These are phyloP conservation scores for Alces alces DNA, from an alignment of 2,113 vertebrate species.

Conservation along the genomic window DNA sequence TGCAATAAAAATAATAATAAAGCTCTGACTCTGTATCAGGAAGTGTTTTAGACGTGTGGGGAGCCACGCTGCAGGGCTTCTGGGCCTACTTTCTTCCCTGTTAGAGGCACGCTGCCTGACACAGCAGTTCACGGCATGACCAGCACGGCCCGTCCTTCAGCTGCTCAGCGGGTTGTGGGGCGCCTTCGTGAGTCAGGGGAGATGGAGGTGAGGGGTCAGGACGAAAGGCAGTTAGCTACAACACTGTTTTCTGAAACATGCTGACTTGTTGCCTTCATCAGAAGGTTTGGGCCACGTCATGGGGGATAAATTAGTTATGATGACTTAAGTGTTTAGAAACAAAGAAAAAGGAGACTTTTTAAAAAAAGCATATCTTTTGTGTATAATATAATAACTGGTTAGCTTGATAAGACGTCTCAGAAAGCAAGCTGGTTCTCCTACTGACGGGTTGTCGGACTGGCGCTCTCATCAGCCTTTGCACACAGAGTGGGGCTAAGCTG, in stretches of 20 bases:
- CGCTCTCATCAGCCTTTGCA: neutral
- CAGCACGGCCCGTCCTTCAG: neutral
- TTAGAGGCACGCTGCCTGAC: neutral
- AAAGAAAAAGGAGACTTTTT: neutral
- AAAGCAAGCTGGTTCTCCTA: neutral
- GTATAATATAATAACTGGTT: conserved; percentile 7
- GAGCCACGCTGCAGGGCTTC: neutral
- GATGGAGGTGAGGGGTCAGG: neutral
- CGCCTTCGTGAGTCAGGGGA: neutral
- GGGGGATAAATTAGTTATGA: neutral
- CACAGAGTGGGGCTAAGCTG: neutral
- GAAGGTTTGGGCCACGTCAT: neutral
- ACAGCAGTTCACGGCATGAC: too few relatives aligned
- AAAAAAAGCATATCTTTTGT: neutral
- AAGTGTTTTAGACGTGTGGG: neutral
- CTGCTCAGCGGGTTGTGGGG: neutral
- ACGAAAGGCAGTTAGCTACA: neutral
- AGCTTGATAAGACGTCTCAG: neutral
- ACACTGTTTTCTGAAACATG: neutral
- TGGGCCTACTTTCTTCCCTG: neutral
- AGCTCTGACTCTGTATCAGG: neutral
- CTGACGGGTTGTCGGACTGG: neutral
- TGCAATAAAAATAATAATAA: neutral
- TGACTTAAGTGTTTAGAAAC: neutral
- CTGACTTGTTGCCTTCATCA: neutral